These are phyloP conservation scores for Phytoseiulus persimilis DNA, from an alignment of 2,888 invertebrate species.

Conservation along the genomic window DNA sequence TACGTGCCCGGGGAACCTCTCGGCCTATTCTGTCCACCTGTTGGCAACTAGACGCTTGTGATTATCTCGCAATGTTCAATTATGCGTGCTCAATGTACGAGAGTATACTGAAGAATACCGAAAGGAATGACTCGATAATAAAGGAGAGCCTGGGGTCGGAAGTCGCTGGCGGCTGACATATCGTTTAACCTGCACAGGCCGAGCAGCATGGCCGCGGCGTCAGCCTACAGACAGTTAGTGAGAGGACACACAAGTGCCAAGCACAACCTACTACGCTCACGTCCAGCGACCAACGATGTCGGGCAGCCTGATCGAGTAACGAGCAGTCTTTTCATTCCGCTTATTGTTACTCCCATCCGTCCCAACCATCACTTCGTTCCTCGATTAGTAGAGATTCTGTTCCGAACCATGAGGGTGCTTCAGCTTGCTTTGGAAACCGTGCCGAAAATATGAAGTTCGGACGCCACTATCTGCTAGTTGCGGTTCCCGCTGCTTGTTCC, in stretches of 20 bases:
- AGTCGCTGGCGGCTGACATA: neutral
- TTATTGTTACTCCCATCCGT: no score
- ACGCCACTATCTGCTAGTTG: no score
- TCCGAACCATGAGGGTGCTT: no score
- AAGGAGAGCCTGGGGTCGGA: neutral
- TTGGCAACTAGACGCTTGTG: neutral
- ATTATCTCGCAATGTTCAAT: neutral
- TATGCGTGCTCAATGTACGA: neutral
- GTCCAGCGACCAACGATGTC: neutral
- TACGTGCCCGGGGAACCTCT: slow-evolving; percentile 18
- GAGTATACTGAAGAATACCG: neutral
- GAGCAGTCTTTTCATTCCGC: no score
- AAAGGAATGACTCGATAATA: neutral
- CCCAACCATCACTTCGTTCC: no score
- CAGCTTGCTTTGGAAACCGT: no score
- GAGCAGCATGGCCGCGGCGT: no score
- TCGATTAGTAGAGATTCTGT: no score
- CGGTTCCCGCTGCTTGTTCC: no score
- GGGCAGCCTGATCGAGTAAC: no score
- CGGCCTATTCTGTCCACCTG: slow-evolving; percentile 21
- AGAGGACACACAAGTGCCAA: neutral
- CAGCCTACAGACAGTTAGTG: neutral
- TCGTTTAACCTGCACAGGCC: no score
- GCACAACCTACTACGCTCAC: neutral
- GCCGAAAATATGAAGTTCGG: no score